Evolutionary conservation across 2,797 vertebrate species (phyloP).

Genomic region (Eidolon dupreanum): DNA sequence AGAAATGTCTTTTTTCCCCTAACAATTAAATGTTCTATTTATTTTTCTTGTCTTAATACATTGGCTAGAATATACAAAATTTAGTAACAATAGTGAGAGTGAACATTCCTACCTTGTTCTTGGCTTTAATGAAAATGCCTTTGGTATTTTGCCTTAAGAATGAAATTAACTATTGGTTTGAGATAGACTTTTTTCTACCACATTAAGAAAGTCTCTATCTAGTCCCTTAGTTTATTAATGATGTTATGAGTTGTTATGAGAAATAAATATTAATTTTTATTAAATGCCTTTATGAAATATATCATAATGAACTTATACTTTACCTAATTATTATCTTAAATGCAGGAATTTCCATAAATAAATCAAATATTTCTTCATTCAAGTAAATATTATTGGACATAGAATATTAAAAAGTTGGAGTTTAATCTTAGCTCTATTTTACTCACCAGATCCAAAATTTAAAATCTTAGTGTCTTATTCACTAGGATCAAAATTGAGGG

Average conservation of each 20-base stretch:
- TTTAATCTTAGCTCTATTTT: constrained; percentile 25
- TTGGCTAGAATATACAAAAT: background rate
- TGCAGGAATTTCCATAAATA: constrained; percentile 26
- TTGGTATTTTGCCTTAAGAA: constrained; percentile 21
- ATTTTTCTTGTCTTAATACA: background rate
- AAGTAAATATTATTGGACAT: constrained; percentile 13
- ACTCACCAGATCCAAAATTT: constrained; percentile 30
- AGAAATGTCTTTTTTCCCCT: background rate
- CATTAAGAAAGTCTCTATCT: constrained; percentile 15
- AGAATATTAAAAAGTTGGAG: background rate
- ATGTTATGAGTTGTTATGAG: background rate
- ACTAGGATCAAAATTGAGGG: background rate
- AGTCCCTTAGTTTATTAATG: background rate
- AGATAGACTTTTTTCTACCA: background rate
- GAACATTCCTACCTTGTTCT: background rate
- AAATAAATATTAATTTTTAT: constrained; percentile 1
- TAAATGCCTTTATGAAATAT: constrained; percentile 5
- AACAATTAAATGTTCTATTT: background rate
- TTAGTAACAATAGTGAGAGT: background rate
- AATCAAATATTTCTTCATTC: background rate
- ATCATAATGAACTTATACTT: background rate
- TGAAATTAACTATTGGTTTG: background rate
- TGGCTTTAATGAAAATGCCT: background rate
- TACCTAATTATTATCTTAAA: background rate
- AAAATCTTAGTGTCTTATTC: background rate